A percentile compares a stretch with the other conserved stretches of the same genome.
These are phyloP conservation scores for Sphaeramia orbicularis DNA, from an alignment of 2,797 vertebrate species.

Conservation along the genomic window DNA sequence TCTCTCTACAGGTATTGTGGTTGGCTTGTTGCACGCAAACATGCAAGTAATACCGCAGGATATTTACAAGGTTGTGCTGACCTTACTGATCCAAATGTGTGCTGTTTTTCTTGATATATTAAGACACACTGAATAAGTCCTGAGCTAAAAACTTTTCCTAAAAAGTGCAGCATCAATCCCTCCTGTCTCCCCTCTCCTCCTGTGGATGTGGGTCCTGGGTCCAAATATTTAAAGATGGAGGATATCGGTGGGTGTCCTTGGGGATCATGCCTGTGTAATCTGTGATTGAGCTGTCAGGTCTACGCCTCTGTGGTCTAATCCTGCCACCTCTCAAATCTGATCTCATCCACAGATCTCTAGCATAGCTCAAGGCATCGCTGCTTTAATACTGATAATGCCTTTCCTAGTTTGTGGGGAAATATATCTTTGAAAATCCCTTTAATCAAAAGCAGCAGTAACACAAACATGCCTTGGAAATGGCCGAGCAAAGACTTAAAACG, in stretches of 20 bases:
- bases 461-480: slow-evolving; percentile 64
- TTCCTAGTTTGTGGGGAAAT: slow-evolving; percentile 67
- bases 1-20: too few relatives aligned
- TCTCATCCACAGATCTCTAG: slow-evolving; percentile 70
- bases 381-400: slow-evolving; percentile 76
- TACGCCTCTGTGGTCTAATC: slow-evolving; percentile 76
- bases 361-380: slow-evolving; percentile 72
- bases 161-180: slow-evolving; percentile 9
- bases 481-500: slow-evolving; percentile 38
- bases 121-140: neutral
- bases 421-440: slow-evolving; percentile 76
- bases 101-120: too few relatives aligned
- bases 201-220: slow-evolving; percentile 19
- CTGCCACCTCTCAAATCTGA: slow-evolving; percentile 69
- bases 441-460: slow-evolving; percentile 69
- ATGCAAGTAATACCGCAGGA: too few relatives aligned
- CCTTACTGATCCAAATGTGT: too few relatives aligned
- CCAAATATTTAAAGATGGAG: slow-evolving; percentile 43
- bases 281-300: slow-evolving; percentile 76
- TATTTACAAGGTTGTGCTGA: too few relatives aligned
- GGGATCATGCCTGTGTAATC: slow-evolving; percentile 67
- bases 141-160: neutral
- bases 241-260: slow-evolving; percentile 25
- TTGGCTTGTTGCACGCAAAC: too few relatives aligned
- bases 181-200: too few relatives aligned